These are phyloP conservation scores for Ommatoiulus sabulosus DNA, from an alignment of 2,888 invertebrate genomes.

Conservation along the genomic window DNA sequence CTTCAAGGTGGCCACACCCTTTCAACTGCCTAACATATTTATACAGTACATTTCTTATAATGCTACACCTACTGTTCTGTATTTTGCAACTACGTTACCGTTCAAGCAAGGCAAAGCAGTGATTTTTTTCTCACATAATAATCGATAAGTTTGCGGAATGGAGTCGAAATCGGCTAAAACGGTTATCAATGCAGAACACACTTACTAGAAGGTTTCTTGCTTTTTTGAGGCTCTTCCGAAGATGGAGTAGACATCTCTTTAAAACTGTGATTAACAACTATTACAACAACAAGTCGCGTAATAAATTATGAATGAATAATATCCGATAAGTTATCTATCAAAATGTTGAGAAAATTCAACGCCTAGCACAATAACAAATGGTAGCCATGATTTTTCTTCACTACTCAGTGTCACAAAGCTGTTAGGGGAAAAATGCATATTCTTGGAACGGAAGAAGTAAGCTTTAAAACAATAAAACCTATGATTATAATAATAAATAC, in stretches of 20 bases:
- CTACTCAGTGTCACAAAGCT: background rate
- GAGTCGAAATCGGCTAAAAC: background rate
- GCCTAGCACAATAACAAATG: background rate
- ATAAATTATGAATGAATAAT: background rate
- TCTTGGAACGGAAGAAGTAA: background rate
- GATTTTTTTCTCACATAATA: background rate
- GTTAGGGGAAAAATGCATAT: too few relatives aligned
- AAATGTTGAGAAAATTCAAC: constrained; percentile 15
- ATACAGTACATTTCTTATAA: background rate
- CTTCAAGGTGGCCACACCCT: too few relatives aligned
- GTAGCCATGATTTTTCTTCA: background rate
- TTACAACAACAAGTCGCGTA: background rate
- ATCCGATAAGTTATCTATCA: background rate
- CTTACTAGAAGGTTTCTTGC: constrained; percentile 73
- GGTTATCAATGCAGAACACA: constrained; percentile 55
- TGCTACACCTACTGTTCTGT: background rate
- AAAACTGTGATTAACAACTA: background rate
- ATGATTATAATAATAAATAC: background rate
- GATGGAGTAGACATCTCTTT: constrained; percentile 57
- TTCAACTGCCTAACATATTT: too few relatives aligned
- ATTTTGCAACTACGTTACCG: background rate
- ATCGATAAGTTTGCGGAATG: background rate
- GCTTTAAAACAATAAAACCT: background rate
- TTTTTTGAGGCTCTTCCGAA: constrained; percentile 57
- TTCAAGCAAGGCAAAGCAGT: background rate